These are phyloP conservation scores for Acanthurus tractus DNA, from an alignment of 2,797 vertebrate species.

Conservation along the genomic window DNA sequence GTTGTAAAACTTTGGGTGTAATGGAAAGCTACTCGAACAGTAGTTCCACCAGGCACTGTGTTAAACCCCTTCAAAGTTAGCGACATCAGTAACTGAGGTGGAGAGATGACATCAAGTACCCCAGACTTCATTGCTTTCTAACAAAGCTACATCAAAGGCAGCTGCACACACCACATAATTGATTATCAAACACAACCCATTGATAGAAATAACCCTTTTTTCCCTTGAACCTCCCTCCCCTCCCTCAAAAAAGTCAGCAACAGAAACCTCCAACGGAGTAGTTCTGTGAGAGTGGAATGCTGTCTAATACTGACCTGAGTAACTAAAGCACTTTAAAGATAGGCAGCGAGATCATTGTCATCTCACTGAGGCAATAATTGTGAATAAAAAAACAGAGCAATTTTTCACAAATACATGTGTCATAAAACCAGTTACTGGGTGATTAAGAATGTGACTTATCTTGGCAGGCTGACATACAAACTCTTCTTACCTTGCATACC, in stretches of 20 bases:
- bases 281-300: slow-evolving; percentile 72
- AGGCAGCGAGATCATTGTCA: slow-evolving; percentile 46
- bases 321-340: slow-evolving; percentile 82
- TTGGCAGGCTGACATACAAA: slow-evolving; percentile 45
- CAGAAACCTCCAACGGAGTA: slow-evolving; percentile 47
- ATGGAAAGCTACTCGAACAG: slow-evolving; percentile 52
- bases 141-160: slow-evolving; percentile 41
- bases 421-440: slow-evolving; percentile 27
- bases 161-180: slow-evolving; percentile 54
- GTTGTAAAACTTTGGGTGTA: slow-evolving; percentile 55
- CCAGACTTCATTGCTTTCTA: slow-evolving; percentile 43
- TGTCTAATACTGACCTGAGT: slow-evolving; percentile 78
- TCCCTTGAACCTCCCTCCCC: neutral
- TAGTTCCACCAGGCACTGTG: slow-evolving; percentile 80
- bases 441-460: slow-evolving; percentile 27
- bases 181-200: slow-evolving; percentile 49
- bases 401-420: slow-evolving; percentile 44
- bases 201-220: slow-evolving; percentile 43
- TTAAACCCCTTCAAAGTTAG: slow-evolving; percentile 43
- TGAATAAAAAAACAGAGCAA: slow-evolving; percentile 44
- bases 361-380: slow-evolving; percentile 68
- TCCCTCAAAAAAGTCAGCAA: slow-evolving; percentile 24
- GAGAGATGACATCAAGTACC: slow-evolving; percentile 36
- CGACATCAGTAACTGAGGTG: slow-evolving; percentile 72
- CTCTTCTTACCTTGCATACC: slow-evolving; percentile 34